Evolutionary conservation across 2,113 vertebrate species (phyloP).

Genomic region (Narcine bancroftii): DNA sequence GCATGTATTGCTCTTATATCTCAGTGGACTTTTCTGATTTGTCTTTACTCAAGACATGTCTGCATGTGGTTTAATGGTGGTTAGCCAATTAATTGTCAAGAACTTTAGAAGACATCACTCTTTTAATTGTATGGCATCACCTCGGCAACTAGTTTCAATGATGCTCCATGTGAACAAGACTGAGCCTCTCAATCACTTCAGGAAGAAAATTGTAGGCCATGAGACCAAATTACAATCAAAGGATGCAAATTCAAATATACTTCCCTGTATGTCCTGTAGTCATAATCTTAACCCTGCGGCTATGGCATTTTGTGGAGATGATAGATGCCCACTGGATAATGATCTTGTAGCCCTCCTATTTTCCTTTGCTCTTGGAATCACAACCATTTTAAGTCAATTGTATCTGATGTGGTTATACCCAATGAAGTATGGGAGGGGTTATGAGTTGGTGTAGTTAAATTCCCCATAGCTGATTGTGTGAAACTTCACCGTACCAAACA

Average conservation of each 20-base stretch:
- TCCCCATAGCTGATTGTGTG: no score
- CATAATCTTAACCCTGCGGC: neutral
- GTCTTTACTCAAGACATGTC: neutral
- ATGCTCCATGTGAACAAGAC: neutral
- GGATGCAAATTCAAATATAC: no score
- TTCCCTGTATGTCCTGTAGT: no score
- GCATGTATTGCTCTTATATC: neutral
- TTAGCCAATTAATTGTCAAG: neutral
- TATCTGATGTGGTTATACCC: neutral
- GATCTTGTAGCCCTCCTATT: neutral
- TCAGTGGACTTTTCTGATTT: neutral
- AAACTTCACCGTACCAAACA: neutral
- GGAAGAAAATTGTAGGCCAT: neutral
- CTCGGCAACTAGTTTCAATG: neutral
- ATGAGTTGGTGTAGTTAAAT: no score
- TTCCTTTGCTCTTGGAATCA: neutral
- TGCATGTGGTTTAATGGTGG: neutral
- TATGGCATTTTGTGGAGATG: neutral
- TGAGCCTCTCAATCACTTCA: neutral
- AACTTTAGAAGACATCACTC: neutral
- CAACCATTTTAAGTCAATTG: neutral
- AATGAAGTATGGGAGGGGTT: neutral
- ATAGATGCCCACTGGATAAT: neutral
- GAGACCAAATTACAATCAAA: no score
- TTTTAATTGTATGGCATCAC: neutral